phyloP scores from a whole-genome alignment of 2,113 vertebrate genomes.

The Polyodon spathula region DNA sequence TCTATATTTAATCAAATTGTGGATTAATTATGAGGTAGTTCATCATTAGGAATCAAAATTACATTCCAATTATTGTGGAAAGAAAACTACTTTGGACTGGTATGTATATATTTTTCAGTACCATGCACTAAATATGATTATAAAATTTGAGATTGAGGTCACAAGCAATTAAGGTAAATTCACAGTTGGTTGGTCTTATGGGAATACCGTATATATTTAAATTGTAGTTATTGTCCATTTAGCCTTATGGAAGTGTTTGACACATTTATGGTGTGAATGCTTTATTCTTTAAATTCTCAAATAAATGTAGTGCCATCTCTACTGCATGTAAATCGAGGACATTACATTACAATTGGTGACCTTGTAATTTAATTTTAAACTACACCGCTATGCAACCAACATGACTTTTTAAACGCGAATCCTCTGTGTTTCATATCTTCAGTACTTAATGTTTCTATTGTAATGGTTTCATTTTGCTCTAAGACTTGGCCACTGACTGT shows the following conservation, averaged over 20 bases:
- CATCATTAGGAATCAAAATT: too few relatives aligned
- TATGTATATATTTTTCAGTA: too few relatives aligned
- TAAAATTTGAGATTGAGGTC: too few relatives aligned
- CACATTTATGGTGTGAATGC: conserved; percentile 8
- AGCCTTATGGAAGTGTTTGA: not conserved
- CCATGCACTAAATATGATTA: too few relatives aligned
- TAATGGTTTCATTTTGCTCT: conserved; percentile 24
- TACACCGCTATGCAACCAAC: conserved; percentile 28
- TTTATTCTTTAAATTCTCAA: conserved; percentile 32
- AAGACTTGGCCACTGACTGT: not conserved
- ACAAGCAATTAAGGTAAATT: too few relatives aligned
- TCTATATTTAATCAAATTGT: too few relatives aligned
- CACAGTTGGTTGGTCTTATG: too few relatives aligned
- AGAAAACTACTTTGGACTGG: too few relatives aligned
- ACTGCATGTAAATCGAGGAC: conserved; percentile 36
- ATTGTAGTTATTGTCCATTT: not conserved
- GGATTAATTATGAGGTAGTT: too few relatives aligned
- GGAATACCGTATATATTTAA: not conserved
- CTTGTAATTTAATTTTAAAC: conserved; percentile 49
- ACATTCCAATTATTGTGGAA: too few relatives aligned
- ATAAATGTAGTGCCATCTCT: conserved; percentile 32
- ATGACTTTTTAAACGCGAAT: conserved; percentile 7
- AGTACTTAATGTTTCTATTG: conserved; percentile 40
- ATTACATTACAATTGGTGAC: conserved; percentile 42
- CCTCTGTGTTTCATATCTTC: conserved; percentile 31